Conservation (phyloP, 2,113 vertebrate genomes). For the Silurus asotus region DNA sequence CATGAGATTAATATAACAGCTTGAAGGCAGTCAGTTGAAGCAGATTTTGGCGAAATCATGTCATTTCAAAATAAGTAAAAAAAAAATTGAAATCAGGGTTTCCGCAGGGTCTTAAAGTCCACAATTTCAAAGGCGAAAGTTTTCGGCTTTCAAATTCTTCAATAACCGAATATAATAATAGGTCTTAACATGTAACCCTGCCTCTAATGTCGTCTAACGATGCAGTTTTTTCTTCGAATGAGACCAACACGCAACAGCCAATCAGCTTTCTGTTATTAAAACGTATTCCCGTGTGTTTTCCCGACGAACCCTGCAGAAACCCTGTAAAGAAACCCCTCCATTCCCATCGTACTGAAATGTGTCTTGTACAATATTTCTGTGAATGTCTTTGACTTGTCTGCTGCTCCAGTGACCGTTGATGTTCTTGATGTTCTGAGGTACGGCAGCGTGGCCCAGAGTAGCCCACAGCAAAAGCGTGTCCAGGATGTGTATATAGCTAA, state of each 20-base stretch:
- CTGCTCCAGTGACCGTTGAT: constrained; percentile 26
- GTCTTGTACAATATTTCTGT: constrained; percentile 44
- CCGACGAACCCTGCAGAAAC: too few relatives aligned
- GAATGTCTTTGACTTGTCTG: constrained; percentile 38
- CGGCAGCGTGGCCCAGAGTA: constrained; percentile 6
- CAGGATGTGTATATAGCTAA: not conserved
- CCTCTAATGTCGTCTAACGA: too few relatives aligned
- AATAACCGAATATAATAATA: too few relatives aligned
- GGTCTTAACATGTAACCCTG: too few relatives aligned
- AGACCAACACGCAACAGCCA: too few relatives aligned
- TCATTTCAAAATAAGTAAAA: constrained; percentile 7
- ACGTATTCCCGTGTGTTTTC: too few relatives aligned
- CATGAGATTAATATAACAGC: constrained; percentile 72
- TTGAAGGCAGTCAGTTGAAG: constrained; percentile 75
- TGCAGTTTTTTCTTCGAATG: too few relatives aligned
- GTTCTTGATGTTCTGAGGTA: constrained; percentile 20
- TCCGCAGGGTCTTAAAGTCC: too few relatives aligned
- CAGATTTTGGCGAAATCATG: constrained; percentile 55
- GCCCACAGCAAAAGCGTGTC: not conserved
- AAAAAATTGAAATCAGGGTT: too few relatives aligned
- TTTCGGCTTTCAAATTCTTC: too few relatives aligned
- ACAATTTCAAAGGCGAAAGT: too few relatives aligned
- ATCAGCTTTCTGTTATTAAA: too few relatives aligned
- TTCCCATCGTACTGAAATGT: constrained; percentile 34
- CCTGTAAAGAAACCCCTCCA: constrained; percentile 3